Evolutionary conservation across 2,797 vertebrate genomes (phyloP), one percentile per base, ranked within the genome.

Genomic region (Agapornis canus): DNA sequence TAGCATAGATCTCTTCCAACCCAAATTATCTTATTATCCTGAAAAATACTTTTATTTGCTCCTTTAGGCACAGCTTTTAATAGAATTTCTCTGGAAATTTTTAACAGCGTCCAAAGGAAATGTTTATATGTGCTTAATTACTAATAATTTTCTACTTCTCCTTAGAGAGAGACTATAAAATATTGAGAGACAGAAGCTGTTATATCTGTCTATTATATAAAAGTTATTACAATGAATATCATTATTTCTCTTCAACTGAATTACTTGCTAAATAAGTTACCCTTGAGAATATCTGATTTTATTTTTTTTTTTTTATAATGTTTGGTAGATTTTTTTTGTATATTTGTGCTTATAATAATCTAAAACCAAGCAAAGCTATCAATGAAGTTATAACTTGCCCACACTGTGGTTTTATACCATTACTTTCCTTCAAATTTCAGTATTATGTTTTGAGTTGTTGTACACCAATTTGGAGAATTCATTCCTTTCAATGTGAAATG

Each of bases 81-180:
- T 68, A 78, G 26, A 21, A 15, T 40, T 79, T 91, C 82, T 88
- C 77, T 69, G 10, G 80, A 89, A 72, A 81, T 56, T 79, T 96
- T 65, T 84, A 94, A 76, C 49, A 92, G 6, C 56, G 90, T 92
- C 27, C 49, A 84, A 66, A 91, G 65, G 59, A 94, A 94, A 88
- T 82, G 19, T 91, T 95, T 96, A 66, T 81, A 72, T 40, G n/a
- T 79, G 37, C 4, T 9, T 86, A 95, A 95, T 95, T 88, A 20
- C 54, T 76, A 76, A 47, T 57, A 90, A 82, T 95, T 86, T 92
- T 90, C 85, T 89, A 23, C 43, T 7, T 90, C 80, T 92, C 88
- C 70, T 84, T 80, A 71, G 80, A 88, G 54, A 84, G 31, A 77
- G 25, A 43, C 13, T 63, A 17, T 86, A 80, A 88, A 90, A 90